Evolutionary conservation across 2,797 vertebrate genomes (phyloP).

Genomic region (Cyprinodon diabolis): DNA sequence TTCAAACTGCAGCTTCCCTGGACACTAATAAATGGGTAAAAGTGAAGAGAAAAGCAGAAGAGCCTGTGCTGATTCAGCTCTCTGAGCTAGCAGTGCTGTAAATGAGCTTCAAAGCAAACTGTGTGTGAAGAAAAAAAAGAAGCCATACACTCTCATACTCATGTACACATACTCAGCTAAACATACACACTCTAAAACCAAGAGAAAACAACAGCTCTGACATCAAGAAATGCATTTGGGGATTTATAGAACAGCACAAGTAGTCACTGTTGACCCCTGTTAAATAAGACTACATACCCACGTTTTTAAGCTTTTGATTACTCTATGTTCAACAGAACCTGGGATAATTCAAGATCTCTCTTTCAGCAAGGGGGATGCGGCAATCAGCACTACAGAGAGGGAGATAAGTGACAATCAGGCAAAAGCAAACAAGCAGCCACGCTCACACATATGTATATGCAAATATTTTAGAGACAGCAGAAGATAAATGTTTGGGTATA

Average conservation of each 20-base stretch:
- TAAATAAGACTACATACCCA: conserved; percentile 57
- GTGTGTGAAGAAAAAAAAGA: conserved; percentile 22
- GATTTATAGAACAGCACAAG: conserved; percentile 39
- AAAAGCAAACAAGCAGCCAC: conserved; percentile 38
- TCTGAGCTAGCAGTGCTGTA: conserved; percentile 41
- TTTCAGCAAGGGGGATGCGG: conserved; percentile 48
- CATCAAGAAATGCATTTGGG: conserved; percentile 25
- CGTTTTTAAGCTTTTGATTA: conserved; percentile 68
- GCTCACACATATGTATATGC: conserved; percentile 22
- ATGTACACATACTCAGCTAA: conserved; percentile 19
- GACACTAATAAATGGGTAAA: conserved; percentile 57
- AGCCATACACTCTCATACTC: conserved; percentile 8
- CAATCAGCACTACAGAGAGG: conserved; percentile 49
- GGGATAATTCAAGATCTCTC: conserved; percentile 60
- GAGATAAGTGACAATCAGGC: conserved; percentile 44
- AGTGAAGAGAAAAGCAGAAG: conserved; percentile 31
- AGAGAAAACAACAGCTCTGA: conserved; percentile 18
- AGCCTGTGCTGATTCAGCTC: conserved; percentile 68
- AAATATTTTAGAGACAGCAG: conserved; percentile 23
- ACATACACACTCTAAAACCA: conserved; percentile 19
- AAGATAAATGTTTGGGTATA: conserved; percentile 42
- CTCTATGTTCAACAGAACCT: conserved; percentile 54
- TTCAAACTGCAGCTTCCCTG: conserved; percentile 49
- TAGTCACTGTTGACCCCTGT: conserved; percentile 49
- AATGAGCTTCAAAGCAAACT: conserved; percentile 50